These are phyloP conservation scores for Spodoptera litura DNA, from an alignment of 1,140 invertebrate species.

Conservation along the genomic window DNA sequence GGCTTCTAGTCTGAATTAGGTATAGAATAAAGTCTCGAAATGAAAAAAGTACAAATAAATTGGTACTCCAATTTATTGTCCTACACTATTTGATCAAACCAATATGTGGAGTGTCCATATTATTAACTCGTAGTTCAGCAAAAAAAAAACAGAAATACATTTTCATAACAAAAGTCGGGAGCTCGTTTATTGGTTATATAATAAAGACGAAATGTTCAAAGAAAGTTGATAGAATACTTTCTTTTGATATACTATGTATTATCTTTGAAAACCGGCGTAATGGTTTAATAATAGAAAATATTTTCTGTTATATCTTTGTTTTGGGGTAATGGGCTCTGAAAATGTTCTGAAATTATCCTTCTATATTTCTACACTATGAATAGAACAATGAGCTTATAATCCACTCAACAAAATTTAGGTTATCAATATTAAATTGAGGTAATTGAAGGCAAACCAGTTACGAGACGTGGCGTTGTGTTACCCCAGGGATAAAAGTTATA, in stretches of 20 bases:
- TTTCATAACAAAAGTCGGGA: constrained; percentile 18
- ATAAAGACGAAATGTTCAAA: constrained; percentile 23
- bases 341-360: constrained; percentile 14
- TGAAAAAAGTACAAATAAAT: too few relatives aligned
- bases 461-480: not conserved
- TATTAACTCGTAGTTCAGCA: not conserved
- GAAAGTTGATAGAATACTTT: not conserved
- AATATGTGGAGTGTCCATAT: not conserved
- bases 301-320: constrained; percentile 9
- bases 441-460: not conserved
- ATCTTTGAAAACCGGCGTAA: not conserved
- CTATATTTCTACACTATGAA: not conserved
- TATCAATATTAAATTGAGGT: constrained; percentile 27
- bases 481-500: constrained; percentile 4
- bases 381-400: constrained; percentile 3
- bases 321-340: not conserved
- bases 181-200: constrained; percentile 30
- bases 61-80: too few relatives aligned
- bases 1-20: too few relatives aligned
- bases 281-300: constrained; percentile 1
- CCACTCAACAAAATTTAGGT: not conserved
- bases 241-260: not conserved
- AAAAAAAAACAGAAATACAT: constrained; percentile 14
- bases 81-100: too few relatives aligned
- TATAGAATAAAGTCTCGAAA: too few relatives aligned